These are phyloP conservation scores for Acyrthosiphon pisum DNA, from an alignment of 1,140 invertebrate species.

Conservation along the genomic window DNA sequence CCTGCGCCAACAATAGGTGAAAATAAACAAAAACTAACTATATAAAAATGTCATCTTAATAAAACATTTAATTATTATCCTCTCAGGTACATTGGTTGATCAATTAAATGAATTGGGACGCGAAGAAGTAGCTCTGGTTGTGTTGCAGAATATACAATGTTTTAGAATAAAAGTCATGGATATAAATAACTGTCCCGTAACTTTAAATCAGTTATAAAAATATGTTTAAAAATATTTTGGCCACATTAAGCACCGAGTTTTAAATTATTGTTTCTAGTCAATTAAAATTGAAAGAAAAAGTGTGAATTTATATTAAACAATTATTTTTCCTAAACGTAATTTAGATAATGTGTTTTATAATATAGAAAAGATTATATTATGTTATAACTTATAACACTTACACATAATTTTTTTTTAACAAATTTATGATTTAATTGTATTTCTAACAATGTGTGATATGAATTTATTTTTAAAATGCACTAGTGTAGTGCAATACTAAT, in stretches of 20 bases:
- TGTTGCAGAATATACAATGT: slow-evolving; percentile 59
- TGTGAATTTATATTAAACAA: slow-evolving; percentile 9
- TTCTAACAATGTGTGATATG: background rate
- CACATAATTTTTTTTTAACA: background rate
- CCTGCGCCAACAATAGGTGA: slow-evolving; percentile 47
- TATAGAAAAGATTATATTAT: background rate
- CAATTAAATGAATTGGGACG: slow-evolving; percentile 59
- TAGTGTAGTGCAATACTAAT: background rate
- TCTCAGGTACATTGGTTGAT: slow-evolving; percentile 59
- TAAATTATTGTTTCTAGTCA: slow-evolving; percentile 48
- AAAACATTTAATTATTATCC: background rate
- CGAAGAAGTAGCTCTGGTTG: slow-evolving; percentile 59
- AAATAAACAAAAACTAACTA: background rate
- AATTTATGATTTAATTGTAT: background rate
- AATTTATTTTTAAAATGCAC: slow-evolving; percentile 8
- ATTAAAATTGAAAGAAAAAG: slow-evolving; percentile 19
- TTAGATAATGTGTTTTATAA: background rate
- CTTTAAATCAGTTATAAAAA: slow-evolving; percentile 5
- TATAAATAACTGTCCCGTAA: slow-evolving; percentile 14
- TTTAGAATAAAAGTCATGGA: slow-evolving; percentile 58
- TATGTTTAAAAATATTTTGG: background rate
- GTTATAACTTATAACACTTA: background rate
- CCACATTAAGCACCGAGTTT: background rate
- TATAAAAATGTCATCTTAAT: background rate
- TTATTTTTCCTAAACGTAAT: background rate